Base-by-base conservation (phyloP, 2,113 vertebrate genomes). In the Phaethornis superciliosus region DNA sequence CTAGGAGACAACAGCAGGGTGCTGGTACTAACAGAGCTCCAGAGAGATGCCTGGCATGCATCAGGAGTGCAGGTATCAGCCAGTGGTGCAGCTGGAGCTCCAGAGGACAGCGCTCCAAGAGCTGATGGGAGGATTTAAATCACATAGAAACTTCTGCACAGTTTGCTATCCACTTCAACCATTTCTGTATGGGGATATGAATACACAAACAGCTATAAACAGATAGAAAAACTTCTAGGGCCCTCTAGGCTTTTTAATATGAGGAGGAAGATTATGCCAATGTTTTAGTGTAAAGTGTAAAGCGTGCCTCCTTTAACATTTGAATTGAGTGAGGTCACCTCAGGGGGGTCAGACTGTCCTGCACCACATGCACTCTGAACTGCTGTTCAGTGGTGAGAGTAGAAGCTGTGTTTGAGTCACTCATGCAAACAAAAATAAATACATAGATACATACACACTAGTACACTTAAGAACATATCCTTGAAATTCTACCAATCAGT, bases 401-500 rank as follows among this genome's bases (percentile, higher is more conserved):
- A 94, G 81, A 87, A 71, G 74, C 75, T 91, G 74, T 89, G 84
- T 84, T 19, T 7, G 70, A 85, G 65, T 74, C 88, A 87, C 81
- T 94, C 70, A 44, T 35, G 70, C 87, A 91, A 96, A 85, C 47
- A 52, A n/a, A 91, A 90, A 40, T 40, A 94, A 93, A 95, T 80
- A 92, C 54, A 92, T 60, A 68, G 10, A 8, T 60, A 56, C 84
- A 78, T 77, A 51, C 77, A 90, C 63, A 68, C 78, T 63, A 71
- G 75, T 59, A 85, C 77, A 81, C 74, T 84, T 74, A 88, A 81
- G 72, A 90, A 63, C 18, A 88, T 3, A 69, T 42, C 90, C 64
- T 84, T 92, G 81, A 94, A 89, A 95, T 68, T 33, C 85, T 92
- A 92, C 81, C 89, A 54, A 88, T 88, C 86, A 62, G 93, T 91